Percentiles rank a stretch among this genome's conserved stretches.
Conservation (phyloP, 23 tunicate species). For the Clavelina lepadiformis region DNA sequence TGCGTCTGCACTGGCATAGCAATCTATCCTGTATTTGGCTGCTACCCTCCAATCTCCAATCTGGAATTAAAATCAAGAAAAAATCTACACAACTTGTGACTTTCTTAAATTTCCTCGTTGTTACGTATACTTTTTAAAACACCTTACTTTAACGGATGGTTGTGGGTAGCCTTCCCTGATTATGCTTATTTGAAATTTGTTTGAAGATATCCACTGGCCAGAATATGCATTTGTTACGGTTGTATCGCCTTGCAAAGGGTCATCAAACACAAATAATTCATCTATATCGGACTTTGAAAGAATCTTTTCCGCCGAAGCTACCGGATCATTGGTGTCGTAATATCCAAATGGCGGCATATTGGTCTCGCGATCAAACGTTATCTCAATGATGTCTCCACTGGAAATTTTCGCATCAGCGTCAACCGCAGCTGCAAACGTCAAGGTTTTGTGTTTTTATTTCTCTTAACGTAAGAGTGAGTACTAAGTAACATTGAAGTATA, state of each 20-base stretch:
- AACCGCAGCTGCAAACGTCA: background rate
- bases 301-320: slow-evolving; percentile 11
- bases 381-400: slow-evolving; percentile 18
- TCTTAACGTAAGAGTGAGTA: no score
- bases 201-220: slow-evolving; percentile 20
- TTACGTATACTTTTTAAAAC: no score
- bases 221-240: background rate
- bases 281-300: slow-evolving; percentile 1
- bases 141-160: slow-evolving; percentile 13
- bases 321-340: slow-evolving; percentile 21
- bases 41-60: slow-evolving; percentile 20
- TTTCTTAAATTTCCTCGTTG: background rate
- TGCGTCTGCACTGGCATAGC: background rate
- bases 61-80: background rate
- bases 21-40: background rate
- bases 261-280: slow-evolving; percentile 5
- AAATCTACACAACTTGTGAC: background rate
- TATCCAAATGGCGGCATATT: slow-evolving; percentile 51
- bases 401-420: slow-evolving; percentile 39
- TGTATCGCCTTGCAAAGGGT: background rate
- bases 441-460: no score
- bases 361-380: slow-evolving; percentile 27
- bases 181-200: slow-evolving; percentile 8
- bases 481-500: no score
- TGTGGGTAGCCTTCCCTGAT: slow-evolving; percentile 41